Conservation (phyloP, 2,888 invertebrate genomes). For the Unio delphinus region DNA sequence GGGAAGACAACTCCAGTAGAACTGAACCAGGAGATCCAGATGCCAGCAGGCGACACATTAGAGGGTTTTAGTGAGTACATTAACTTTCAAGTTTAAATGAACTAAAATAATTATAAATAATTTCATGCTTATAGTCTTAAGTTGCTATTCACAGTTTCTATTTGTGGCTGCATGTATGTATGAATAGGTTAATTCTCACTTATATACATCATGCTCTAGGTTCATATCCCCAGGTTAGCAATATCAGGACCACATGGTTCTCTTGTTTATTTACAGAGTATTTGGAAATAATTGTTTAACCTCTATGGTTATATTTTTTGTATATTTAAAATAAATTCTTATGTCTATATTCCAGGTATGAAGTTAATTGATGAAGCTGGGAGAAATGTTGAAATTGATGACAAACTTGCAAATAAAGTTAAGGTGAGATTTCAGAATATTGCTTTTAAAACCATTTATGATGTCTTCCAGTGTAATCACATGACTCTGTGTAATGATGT, state of each 20-base stretch:
- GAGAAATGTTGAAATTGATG: constrained; percentile 48
- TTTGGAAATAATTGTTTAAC: constrained; percentile 14
- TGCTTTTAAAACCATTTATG: not conserved
- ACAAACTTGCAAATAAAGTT: constrained; percentile 55
- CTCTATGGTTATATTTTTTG: too few species aligned
- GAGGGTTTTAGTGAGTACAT: constrained; percentile 52
- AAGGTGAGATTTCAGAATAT: constrained; percentile 43
- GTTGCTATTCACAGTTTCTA: not conserved
- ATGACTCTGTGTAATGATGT: too few species aligned
- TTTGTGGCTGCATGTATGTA: too few species aligned
- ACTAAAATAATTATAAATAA: not conserved
- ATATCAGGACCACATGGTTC: too few species aligned
- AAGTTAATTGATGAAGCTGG: constrained; percentile 63
- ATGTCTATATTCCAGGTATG: constrained; percentile 41
- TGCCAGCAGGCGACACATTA: constrained; percentile 52
- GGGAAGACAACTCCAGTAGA: constrained; percentile 23
- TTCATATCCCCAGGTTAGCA: too few species aligned
- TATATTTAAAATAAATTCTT: too few species aligned
- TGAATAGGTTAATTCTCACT: too few species aligned
- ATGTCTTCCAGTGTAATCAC: too few species aligned
- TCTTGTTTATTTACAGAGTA: not conserved
- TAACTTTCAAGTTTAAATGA: not conserved
- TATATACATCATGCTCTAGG: too few species aligned
- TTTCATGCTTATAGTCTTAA: not conserved
- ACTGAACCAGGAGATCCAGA: constrained; percentile 52